These are phyloP conservation scores for Eristalis pertinax DNA, from an alignment of 2,888 invertebrate genomes.

Conservation along the genomic window DNA sequence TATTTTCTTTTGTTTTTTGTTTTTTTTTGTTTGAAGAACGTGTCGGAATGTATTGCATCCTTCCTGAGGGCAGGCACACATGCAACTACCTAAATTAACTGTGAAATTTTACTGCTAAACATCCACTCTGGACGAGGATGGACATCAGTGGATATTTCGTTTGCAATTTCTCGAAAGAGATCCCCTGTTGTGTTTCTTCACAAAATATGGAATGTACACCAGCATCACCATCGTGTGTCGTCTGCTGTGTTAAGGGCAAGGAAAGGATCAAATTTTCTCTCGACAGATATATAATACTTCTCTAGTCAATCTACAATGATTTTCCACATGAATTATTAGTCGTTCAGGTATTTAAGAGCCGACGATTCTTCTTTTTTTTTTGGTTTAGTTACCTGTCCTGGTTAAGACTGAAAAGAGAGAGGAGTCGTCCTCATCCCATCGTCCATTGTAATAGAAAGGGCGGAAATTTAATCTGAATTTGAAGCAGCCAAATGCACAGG, in stretches of 20 bases:
- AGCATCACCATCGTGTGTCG: constrained; percentile 9
- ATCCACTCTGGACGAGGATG: background rate
- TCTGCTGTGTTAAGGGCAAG: constrained; percentile 17
- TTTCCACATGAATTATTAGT: constrained; percentile 68
- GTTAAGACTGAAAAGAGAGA: constrained; percentile 6
- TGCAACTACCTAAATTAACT: constrained; percentile 10
- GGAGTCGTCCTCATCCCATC: background rate
- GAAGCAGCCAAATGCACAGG: constrained; percentile 48
- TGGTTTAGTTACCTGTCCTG: background rate
- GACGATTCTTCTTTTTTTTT: background rate
- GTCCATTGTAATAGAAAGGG: constrained; percentile 74
- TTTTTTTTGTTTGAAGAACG: background rate
- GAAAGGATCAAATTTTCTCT: constrained; percentile 76
- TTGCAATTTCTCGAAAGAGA: too few relatives aligned
- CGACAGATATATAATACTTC: constrained; percentile 68
- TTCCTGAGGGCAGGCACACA: background rate
- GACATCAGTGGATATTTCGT: too few relatives aligned
- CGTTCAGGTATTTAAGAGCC: constrained; percentile 60
- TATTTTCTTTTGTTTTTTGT: background rate
- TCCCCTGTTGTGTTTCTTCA: background rate
- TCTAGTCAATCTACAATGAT: constrained; percentile 66
- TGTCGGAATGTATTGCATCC: constrained; percentile 21
- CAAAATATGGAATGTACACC: background rate
- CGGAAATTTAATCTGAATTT: constrained; percentile 79
- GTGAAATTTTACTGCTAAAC: constrained; percentile 18